phyloP scores from a whole-genome alignment of 2,113 vertebrate genomes.

The Talpa occidentalis region DNA sequence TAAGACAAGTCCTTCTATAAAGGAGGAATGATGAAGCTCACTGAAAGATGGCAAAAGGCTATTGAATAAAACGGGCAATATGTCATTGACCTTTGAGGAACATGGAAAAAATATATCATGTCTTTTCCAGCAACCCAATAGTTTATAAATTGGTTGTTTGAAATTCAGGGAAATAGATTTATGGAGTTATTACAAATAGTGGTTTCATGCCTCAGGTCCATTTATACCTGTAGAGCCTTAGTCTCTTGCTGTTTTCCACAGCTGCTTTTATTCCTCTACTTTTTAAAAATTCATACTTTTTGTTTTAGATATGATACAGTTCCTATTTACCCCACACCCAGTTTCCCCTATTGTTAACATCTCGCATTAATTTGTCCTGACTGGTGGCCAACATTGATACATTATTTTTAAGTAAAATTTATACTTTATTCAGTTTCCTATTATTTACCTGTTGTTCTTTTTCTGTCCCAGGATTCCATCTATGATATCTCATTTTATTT shows the following conservation, averaged over 20 bases:
- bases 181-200: constrained; percentile 4
- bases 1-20: too few relatives aligned
- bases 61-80: too few relatives aligned
- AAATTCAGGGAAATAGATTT: constrained; percentile 16
- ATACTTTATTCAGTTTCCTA: constrained; percentile 17
- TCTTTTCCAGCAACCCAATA: neutral
- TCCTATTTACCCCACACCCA: neutral
- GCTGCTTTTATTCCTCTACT: neutral
- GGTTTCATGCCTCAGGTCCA: neutral
- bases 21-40: too few relatives aligned
- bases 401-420: neutral
- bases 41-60: too few relatives aligned
- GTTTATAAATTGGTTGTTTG: constrained; percentile 18
- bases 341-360: neutral
- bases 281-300: neutral
- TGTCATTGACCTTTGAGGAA: too few relatives aligned
- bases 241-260: neutral
- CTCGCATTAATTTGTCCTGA: neutral
- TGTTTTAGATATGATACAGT: neutral
- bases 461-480: neutral
- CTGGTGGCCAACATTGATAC: neutral
- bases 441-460: constrained; percentile 14
- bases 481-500: neutral
- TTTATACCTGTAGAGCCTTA: neutral
- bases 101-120: too few relatives aligned